A percentile compares a stretch with the other conserved stretches of the same genome.
These are phyloP conservation scores for Pollenia amentaria DNA, from an alignment of 2,888 invertebrate species.

Conservation along the genomic window DNA sequence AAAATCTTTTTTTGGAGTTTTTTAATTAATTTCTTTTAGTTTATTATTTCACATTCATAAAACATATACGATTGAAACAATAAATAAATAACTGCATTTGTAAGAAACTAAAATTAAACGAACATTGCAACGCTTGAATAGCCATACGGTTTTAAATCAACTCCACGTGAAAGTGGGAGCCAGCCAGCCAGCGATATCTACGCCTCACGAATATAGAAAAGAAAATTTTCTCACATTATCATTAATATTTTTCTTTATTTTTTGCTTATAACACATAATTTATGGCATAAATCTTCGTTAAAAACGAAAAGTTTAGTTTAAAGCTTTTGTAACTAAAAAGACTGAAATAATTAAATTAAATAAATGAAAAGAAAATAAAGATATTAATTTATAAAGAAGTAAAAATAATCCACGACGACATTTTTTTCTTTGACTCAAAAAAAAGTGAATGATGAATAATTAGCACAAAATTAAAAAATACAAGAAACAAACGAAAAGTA, in stretches of 20 bases:
- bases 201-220: slow-evolving; percentile 72
- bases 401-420: slow-evolving; percentile 71
- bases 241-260: slow-evolving; percentile 27
- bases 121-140: slow-evolving; percentile 61
- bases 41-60: slow-evolving; percentile 54
- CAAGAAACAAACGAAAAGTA: slow-evolving; percentile 48
- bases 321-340: slow-evolving; percentile 69
- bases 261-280: slow-evolving; percentile 46
- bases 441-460: slow-evolving; percentile 71
- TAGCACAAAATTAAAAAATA: slow-evolving; percentile 61
- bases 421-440: slow-evolving; percentile 54
- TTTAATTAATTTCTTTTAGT: slow-evolving; percentile 65
- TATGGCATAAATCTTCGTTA: slow-evolving; percentile 60
- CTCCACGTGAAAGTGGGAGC: slow-evolving; percentile 73
- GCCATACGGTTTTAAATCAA: slow-evolving; percentile 53
- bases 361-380: slow-evolving; percentile 53
- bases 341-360: slow-evolving; percentile 72
- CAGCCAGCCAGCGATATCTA: slow-evolving; percentile 44
- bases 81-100: slow-evolving; percentile 57
- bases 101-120: slow-evolving; percentile 50
- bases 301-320: slow-evolving; percentile 60
- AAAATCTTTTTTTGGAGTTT: slow-evolving; percentile 60
- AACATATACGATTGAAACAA: slow-evolving; percentile 46
- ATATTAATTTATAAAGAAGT: slow-evolving; percentile 54
- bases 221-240: slow-evolving; percentile 61